Conservation (phyloP, 2,797 vertebrate genomes). For the Myotis daubentonii region DNA sequence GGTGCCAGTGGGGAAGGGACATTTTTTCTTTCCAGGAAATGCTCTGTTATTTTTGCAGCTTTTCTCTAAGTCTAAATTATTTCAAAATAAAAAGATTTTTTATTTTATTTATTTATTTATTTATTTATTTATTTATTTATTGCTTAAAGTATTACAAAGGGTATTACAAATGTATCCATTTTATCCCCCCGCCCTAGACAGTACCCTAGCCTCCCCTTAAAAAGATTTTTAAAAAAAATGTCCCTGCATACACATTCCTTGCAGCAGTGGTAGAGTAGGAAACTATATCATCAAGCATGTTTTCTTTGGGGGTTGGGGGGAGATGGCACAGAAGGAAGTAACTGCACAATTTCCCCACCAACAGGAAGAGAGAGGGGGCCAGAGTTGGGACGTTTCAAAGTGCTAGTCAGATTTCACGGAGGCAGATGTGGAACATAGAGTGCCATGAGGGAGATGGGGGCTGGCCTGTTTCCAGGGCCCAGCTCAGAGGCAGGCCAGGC, state of each 20-base stretch:
- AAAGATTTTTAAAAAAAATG: background rate
- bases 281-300: background rate
- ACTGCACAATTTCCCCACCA: background rate
- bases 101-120: no score
- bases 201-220: no score
- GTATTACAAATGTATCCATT: no score
- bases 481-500: background rate
- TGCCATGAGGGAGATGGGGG: background rate
- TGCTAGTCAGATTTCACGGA: background rate
- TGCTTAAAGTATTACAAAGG: no score
- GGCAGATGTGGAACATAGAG: background rate
- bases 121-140: no score
- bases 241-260: background rate
- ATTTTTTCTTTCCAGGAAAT: background rate
- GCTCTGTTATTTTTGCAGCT: background rate
- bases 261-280: background rate
- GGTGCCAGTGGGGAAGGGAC: background rate
- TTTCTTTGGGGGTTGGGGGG: background rate
- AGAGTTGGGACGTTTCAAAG: background rate
- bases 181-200: no score
- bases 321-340: background rate
- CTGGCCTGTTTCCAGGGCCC: background rate
- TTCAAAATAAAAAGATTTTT: conserved; percentile 12
- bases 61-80: conserved; percentile 12
- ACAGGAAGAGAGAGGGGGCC: background rate